Percentiles rank a stretch among this genome's conserved stretches.
These are phyloP conservation scores for Caenorhabditis virilis DNA, from an alignment of 2,888 invertebrate genomes.

Conservation along the genomic window DNA sequence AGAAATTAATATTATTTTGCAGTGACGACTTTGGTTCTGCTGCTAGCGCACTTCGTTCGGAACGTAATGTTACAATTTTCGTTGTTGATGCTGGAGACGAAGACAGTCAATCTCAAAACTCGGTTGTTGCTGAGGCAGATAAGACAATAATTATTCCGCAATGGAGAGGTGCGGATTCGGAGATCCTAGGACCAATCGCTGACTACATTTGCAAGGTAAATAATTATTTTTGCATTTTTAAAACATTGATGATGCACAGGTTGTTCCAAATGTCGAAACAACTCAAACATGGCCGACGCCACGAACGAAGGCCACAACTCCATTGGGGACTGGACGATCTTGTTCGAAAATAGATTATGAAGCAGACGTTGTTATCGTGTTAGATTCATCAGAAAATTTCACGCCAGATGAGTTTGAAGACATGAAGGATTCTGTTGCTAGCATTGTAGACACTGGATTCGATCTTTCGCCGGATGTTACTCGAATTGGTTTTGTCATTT, in stretches of 20 bases:
- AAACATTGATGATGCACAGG: constrained; percentile 20
- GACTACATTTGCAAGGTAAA: constrained; percentile 59
- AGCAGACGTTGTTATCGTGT: constrained; percentile 62
- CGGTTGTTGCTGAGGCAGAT: constrained; percentile 23
- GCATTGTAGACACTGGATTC: constrained; percentile 64
- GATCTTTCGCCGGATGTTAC: constrained; percentile 66
- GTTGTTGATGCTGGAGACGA: constrained; percentile 61
- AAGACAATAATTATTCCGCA: constrained; percentile 53
- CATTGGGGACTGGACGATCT: constrained; percentile 11
- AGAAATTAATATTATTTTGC: constrained; percentile 17
- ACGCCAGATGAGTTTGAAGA: constrained; percentile 54
- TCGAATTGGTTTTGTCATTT: constrained; percentile 64
- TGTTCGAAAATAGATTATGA: constrained; percentile 33
- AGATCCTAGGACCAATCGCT: constrained; percentile 59
- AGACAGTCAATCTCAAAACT: constrained; percentile 27
- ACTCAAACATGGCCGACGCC: constrained; percentile 40
- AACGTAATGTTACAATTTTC: constrained; percentile 57
- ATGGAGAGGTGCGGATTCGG: constrained; percentile 61
- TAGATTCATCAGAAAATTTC: constrained; percentile 67
- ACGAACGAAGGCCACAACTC: constrained; percentile 31
- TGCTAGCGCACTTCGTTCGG: constrained; percentile 46
- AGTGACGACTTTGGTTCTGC: constrained; percentile 51
- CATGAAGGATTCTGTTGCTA: constrained; percentile 62
- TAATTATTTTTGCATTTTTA: too few species aligned
- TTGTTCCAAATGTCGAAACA: constrained; percentile 40